Evolutionary conservation across 2,888 invertebrate genomes (phyloP).

Genomic region (Philaethria dido): DNA sequence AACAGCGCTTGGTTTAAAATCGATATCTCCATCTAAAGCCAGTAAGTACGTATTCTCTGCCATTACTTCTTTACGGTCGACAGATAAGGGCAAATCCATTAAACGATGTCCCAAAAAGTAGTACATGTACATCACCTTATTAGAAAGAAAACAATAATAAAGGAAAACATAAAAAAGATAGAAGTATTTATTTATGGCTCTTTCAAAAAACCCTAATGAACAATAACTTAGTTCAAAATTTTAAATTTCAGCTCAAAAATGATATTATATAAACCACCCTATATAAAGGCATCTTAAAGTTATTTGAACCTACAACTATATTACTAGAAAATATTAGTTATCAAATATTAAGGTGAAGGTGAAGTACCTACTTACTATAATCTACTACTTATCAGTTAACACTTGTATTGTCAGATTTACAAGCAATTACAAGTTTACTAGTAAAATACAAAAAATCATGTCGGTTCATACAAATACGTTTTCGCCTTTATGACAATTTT

Average conservation of each 20-base stretch:
- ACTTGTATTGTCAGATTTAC: constrained; percentile 14
- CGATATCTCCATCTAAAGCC: constrained; percentile 94
- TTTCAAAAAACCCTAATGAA: too few relatives aligned
- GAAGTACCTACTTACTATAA: constrained; percentile 22
- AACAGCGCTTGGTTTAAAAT: constrained; percentile 92
- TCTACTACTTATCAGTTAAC: constrained; percentile 31
- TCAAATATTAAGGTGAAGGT: constrained; percentile 42
- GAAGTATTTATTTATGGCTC: too few relatives aligned
- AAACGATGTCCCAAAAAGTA: constrained; percentile 92
- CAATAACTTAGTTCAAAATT: too few relatives aligned
- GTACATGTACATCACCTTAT: constrained; percentile 95
- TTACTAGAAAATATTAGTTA: constrained; percentile 14
- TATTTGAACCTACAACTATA: neutral
- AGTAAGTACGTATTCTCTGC: constrained; percentile 93
- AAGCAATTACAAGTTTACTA: neutral
- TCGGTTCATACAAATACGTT: neutral
- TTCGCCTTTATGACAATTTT: neutral
- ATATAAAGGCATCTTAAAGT: neutral
- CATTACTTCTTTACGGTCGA: constrained; percentile 85
- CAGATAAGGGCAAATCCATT: constrained; percentile 86
- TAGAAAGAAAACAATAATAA: constrained; percentile 14
- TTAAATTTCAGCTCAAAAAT: too few relatives aligned
- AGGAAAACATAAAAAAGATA: too few relatives aligned
- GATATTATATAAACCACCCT: too few relatives aligned
- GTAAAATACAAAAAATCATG: neutral